Evolutionary conservation across 2,113 vertebrate genomes (phyloP).

Genomic region (Plecturocebus donacophilus): DNA sequence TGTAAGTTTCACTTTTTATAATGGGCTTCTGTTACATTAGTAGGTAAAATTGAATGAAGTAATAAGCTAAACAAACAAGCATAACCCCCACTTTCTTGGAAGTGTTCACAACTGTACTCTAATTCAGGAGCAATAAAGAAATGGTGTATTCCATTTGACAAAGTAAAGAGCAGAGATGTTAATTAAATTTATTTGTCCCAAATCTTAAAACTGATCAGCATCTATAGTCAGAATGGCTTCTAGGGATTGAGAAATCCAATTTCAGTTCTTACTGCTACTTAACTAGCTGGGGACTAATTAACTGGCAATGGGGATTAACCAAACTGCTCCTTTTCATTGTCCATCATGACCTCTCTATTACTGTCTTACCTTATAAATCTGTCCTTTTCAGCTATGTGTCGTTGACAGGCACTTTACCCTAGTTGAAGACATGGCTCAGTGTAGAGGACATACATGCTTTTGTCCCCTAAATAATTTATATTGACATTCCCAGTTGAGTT

Average conservation of each 20-base stretch:
- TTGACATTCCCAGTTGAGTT: background rate
- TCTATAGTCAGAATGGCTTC: background rate
- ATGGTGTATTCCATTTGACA: background rate
- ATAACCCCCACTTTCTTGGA: background rate
- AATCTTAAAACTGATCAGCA: background rate
- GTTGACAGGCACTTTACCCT: background rate
- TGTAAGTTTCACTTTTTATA: background rate
- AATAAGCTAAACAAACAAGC: background rate
- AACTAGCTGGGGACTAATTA: background rate
- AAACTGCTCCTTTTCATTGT: background rate
- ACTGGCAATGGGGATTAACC: background rate
- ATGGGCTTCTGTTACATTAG: background rate
- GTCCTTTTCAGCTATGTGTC: fast-evolving
- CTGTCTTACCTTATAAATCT: background rate
- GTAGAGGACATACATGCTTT: background rate
- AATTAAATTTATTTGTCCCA: background rate
- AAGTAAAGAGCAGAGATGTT: background rate
- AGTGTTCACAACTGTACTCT: background rate
- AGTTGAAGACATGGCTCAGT: background rate
- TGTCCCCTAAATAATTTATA: background rate
- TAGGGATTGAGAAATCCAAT: background rate
- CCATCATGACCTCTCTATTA: background rate
- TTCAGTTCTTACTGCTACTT: background rate
- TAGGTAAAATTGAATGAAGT: background rate
- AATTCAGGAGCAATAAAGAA: background rate